These are phyloP conservation scores for Idaea dimidiata DNA, from an alignment of 2,888 invertebrate species.

Conservation along the genomic window DNA sequence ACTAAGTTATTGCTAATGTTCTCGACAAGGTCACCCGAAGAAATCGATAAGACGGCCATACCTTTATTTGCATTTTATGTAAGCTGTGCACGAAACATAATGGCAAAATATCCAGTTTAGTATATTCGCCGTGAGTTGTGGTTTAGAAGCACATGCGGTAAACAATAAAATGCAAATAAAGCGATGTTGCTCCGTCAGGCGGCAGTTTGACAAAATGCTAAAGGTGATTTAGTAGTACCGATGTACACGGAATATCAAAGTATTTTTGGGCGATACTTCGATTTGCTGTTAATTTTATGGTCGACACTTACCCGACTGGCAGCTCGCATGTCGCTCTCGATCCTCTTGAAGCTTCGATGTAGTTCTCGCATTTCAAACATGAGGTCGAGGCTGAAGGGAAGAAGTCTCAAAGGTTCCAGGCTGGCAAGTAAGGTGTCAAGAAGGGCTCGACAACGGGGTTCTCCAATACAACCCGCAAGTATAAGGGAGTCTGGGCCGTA, in stretches of 20 bases:
- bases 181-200: slow-evolving; percentile 60
- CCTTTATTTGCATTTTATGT: slow-evolving; percentile 79
- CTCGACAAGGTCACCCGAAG: slow-evolving; percentile 46
- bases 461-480: slow-evolving; percentile 81
- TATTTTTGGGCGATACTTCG: slow-evolving; percentile 22
- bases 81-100: slow-evolving; percentile 73
- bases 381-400: slow-evolving; percentile 91
- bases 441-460: slow-evolving; percentile 80
- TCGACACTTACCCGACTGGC: slow-evolving; percentile 68
- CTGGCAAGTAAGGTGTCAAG: slow-evolving; percentile 88
- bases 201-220: slow-evolving; percentile 51
- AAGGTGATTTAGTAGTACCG: slow-evolving; percentile 45
- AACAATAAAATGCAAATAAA: slow-evolving; percentile 80
- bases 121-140: slow-evolving; percentile 62
- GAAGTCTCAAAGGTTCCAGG: slow-evolving; percentile 88
- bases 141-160: slow-evolving; percentile 75
- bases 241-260: slow-evolving; percentile 43
- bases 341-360: slow-evolving; percentile 87
- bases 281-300: slow-evolving; percentile 14
- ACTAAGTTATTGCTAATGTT: slow-evolving; percentile 41
- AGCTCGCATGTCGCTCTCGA: slow-evolving; percentile 80
- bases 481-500: slow-evolving; percentile 89
- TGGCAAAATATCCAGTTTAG: slow-evolving; percentile 48
- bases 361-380: slow-evolving; percentile 89
- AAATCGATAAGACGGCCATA: slow-evolving; percentile 47